These are phyloP conservation scores for Pachypeltis micranthus DNA, from an alignment of 1,140 invertebrate genomes.

Conservation along the genomic window DNA sequence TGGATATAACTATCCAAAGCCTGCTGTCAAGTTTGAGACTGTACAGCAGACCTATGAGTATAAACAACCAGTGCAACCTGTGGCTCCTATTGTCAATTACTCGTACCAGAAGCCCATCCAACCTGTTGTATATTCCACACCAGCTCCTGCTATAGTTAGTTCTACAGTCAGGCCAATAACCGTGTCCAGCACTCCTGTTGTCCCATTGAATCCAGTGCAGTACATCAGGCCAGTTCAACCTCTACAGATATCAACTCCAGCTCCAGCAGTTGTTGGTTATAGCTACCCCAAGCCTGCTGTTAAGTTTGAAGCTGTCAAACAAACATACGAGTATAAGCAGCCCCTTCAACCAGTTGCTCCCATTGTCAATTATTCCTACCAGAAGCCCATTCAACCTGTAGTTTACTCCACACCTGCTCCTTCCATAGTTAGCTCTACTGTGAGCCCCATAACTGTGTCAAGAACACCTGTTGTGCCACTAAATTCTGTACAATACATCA, in stretches of 20 bases:
- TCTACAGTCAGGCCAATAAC: neutral
- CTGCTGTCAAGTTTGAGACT: neutral
- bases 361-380: conserved; percentile 21
- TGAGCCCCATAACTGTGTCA: neutral
- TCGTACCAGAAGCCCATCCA: neutral
- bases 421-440: too few relatives aligned
- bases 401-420: neutral
- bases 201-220: conserved; percentile 22
- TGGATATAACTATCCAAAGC: neutral
- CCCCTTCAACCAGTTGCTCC: conserved; percentile 12
- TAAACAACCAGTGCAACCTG: neutral
- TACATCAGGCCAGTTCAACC: conserved; percentile 18
- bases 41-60: neutral
- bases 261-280: neutral
- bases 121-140: neutral
- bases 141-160: neutral
- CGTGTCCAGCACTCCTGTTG: conserved; percentile 14
- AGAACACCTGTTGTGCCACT: conserved; percentile 25
- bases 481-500: conserved; percentile 27
- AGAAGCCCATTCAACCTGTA: neutral
- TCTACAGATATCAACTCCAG: neutral
- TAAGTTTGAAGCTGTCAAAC: conserved; percentile 6
- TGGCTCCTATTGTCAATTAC: neutral
- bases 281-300: conserved; percentile 10
- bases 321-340: neutral